Conservation (phyloP, 1,140 invertebrate genomes). For the Artemia franciscana region DNA sequence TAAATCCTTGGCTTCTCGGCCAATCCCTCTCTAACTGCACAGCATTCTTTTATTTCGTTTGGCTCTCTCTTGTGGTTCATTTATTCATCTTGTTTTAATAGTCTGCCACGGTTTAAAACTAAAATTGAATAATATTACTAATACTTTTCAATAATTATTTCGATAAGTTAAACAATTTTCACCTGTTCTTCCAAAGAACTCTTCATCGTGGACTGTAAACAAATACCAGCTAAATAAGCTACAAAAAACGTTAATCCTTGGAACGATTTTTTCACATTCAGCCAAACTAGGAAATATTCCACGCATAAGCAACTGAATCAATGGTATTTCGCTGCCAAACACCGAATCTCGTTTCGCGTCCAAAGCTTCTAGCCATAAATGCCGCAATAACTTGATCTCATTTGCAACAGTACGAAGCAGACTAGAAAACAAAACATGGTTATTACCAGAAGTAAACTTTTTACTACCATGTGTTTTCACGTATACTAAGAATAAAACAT, state of each 20-base stretch:
- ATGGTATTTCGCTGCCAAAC: conserved; percentile 28
- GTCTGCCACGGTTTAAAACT: too few species aligned
- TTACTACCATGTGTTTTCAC: too few species aligned
- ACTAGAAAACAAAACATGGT: conserved; percentile 30
- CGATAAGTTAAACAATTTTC: too few species aligned
- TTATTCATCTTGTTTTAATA: too few species aligned
- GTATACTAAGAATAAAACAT: too few species aligned
- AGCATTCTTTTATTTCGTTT: too few species aligned
- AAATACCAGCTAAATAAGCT: conserved; percentile 56
- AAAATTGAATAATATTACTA: too few species aligned
- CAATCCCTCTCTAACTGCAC: too few species aligned
- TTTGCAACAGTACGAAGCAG: conserved; percentile 64
- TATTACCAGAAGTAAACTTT: too few species aligned
- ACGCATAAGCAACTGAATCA: conserved; percentile 42
- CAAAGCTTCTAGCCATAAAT: conserved; percentile 41
- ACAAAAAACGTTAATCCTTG: conserved; percentile 58
- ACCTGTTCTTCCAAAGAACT: conserved; percentile 37
- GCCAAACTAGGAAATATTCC: conserved; percentile 34
- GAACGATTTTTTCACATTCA: conserved; percentile 47
- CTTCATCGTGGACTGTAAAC: conserved; percentile 63
- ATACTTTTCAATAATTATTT: too few species aligned
- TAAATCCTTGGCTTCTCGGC: too few species aligned
- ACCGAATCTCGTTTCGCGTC: conserved; percentile 13
- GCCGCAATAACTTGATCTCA: conserved; percentile 51
- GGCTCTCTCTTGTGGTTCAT: too few species aligned